Evolutionary conservation across 2,888 invertebrate species (phyloP), one percentile per base, ranked within the genome.

Genomic region (Neria commutata): DNA sequence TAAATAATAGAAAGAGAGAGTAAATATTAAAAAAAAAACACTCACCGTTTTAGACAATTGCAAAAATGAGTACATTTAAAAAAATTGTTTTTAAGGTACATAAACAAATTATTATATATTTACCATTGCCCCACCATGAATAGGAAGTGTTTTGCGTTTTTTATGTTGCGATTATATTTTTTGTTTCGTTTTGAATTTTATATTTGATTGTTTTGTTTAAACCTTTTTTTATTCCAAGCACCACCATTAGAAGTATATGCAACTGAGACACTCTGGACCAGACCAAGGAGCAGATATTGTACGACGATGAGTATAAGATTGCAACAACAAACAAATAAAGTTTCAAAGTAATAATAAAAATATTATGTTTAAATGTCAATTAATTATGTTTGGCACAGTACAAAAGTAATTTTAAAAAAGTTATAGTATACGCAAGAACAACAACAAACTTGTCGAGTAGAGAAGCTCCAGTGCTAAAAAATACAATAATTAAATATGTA

Each of bases 41-140:
- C 80, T 82, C 82, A 81, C 82, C 82, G 79, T 79, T 79, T 76
- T 71, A 79, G 79, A 81, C 80, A 80, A 72, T 74, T 67, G 63
- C 67, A 68, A 62, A 66, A 67, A 66, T 61, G 56, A n/a, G n/a
- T n/a, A n/a, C n/a, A n/a, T n/a, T n/a, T n/a, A n/a, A n/a, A n/a
- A n/a, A n/a, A n/a, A 62, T 62, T 63, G 61, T 57, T 53, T 14
- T 50, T 60, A 52, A 42, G 21, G 21, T 42, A 42, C 42, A 42
- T 42, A 42, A 6, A 42, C 17, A n/a, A n/a, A n/a, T n/a, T n/a
- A n/a, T 66, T 68, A 71, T 70, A 74, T 76, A 73, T 75, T 77
- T 75, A 77, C 77, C 78, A 74, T 69, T 74, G 73, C 75, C 76
- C 71, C 75, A 78, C 75, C 79, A 81, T 76, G 73, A 80, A 72